Evolutionary conservation across 2,113 vertebrate genomes (phyloP).

Genomic region (Gorilla gorilla): DNA sequence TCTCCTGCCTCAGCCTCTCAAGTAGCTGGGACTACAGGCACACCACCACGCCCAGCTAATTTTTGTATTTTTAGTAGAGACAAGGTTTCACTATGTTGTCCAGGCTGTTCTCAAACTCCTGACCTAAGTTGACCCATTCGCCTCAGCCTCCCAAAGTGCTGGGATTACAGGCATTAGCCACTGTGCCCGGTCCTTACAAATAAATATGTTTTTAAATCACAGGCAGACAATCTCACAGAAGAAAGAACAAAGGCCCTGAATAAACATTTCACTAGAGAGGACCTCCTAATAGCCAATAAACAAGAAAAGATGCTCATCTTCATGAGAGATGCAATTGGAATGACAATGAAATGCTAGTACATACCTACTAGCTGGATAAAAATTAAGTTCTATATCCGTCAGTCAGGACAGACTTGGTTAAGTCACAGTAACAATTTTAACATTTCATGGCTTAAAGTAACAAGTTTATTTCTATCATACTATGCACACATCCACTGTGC

Average conservation of each 20-base stretch:
- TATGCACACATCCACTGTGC: not conserved
- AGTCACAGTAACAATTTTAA: not conserved
- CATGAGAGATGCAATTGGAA: not conserved
- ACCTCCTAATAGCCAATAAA: not conserved
- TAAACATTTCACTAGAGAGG: not conserved
- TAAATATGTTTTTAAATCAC: not conserved
- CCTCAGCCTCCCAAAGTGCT: not conserved
- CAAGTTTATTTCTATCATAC: not conserved
- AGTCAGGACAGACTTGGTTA: not conserved
- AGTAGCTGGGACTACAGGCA: too few species aligned
- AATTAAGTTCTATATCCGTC: not conserved
- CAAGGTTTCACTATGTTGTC: not conserved
- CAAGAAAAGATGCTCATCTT: not conserved
- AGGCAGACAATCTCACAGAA: not conserved
- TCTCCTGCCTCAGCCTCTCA: too few species aligned
- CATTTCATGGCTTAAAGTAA: not conserved
- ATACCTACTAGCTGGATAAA: not conserved
- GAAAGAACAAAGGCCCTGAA: not conserved
- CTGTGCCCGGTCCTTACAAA: not conserved
- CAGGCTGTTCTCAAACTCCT: not conserved
- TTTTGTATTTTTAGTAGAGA: not conserved
- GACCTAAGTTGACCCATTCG: not conserved
- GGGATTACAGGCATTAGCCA: not conserved
- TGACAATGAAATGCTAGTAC: not conserved
- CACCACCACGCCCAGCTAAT: not conserved